Conservation (phyloP, 2,797 vertebrate species). For the Darevskia mixta region DNA sequence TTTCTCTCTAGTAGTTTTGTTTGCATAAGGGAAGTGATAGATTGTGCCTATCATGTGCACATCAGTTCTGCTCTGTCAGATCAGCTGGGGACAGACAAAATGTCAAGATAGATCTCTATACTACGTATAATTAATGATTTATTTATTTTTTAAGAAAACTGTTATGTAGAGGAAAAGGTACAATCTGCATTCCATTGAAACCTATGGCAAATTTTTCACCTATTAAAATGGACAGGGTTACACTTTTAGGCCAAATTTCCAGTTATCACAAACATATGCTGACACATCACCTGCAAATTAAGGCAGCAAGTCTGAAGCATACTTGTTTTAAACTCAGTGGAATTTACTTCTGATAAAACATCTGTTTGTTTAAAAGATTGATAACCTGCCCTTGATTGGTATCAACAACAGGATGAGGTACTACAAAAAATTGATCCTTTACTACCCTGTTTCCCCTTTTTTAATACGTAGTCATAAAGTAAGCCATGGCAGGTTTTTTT, state of each 20-base stretch:
- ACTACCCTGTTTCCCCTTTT: too few species aligned
- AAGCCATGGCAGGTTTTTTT: too few species aligned
- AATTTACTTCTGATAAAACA: constrained; percentile 7
- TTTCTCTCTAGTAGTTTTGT: constrained; percentile 14
- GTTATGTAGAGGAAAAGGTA: neutral
- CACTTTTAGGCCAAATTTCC: neutral
- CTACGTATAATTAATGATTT: neutral
- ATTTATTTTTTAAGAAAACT: constrained; percentile 8
- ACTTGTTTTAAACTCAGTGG: neutral
- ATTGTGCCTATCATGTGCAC: constrained; percentile 15
- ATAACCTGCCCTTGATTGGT: too few species aligned
- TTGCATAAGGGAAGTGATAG: constrained; percentile 37
- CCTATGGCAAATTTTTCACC: neutral
- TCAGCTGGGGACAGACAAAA: constrained; percentile 13
- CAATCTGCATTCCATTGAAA: neutral
- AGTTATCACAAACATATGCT: neutral
- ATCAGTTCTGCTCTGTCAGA: constrained; percentile 18
- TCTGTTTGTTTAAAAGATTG: too few species aligned
- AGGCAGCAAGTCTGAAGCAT: neutral
- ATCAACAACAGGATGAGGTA: too few species aligned
- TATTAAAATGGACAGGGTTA: neutral
- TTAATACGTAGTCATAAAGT: too few species aligned
- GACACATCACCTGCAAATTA: neutral
- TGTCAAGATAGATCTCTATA: constrained; percentile 10
- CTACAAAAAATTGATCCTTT: too few species aligned